Evolutionary conservation across 2,888 invertebrate species (phyloP).

Genomic region (Perithous albicinctus): DNA sequence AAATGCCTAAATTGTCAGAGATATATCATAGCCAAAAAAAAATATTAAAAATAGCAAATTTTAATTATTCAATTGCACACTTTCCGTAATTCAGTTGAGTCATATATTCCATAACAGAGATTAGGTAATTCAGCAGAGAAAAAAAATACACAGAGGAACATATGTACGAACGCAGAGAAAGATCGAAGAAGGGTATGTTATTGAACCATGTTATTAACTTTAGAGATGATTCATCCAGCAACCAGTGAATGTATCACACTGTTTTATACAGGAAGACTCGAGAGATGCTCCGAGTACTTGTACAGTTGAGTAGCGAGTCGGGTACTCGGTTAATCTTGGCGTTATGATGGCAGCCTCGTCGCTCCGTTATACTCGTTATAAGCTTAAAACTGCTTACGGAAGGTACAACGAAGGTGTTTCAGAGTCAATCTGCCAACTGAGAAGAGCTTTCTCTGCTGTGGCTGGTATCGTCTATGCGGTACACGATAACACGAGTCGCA

Average conservation of each 20-base stretch:
- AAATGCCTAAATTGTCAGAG: too few relatives aligned
- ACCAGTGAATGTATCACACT: conserved; percentile 14
- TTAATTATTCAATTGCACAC: too few relatives aligned
- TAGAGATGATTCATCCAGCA: conserved; percentile 46
- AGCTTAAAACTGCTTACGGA: conserved; percentile 13
- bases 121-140: conserved; percentile 22
- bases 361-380: conserved; percentile 41
- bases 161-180: background rate
- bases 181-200: background rate
- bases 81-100: too few relatives aligned
- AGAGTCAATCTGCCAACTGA: too few relatives aligned
- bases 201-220: conserved; percentile 52
- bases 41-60: too few relatives aligned
- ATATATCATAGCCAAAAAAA: too few relatives aligned
- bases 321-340: conserved; percentile 48
- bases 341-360: conserved; percentile 35
- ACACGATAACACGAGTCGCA: background rate
- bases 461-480: conserved; percentile 6
- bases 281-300: background rate
- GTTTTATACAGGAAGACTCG: conserved; percentile 17
- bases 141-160: background rate
- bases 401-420: background rate
- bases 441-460: conserved; percentile 41
- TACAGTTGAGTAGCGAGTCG: conserved; percentile 9
- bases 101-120: too few relatives aligned